Base-by-base conservation (phyloP, 1,140 invertebrate genomes). In the Dolichoris vasculosae region DNA sequence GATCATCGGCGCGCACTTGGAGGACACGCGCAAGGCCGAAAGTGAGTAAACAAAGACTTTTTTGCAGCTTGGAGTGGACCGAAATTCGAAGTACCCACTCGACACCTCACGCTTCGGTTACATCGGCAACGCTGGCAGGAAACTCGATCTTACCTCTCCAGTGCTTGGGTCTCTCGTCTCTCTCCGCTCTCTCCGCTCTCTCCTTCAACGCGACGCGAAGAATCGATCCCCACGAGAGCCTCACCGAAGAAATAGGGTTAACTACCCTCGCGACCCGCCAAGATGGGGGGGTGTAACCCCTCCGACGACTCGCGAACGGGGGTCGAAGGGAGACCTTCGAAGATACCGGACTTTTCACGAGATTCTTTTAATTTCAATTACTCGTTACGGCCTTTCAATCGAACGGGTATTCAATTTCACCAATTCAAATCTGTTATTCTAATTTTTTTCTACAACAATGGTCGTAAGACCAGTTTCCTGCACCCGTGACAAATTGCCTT, bases 71-170 rank as follows among this genome's bases (percentile, higher is more conserved):
- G 7, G 82, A 83, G 84, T 69, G 80, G 86, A 83, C 87, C 85
- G 87, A 89, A 86, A 88, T 90, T 89, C 89, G 85, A 84, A 90
- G 90, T 76, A 87, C 86, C 86, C 83, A 88, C 89, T 90, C 88
- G 88, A 89, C 89, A 89, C 87, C 89, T 90, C 89, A 88, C 85
- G 88, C 84, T 78, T 69, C 78, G 64, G 40, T 82, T n/a, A 11
- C 43, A 46, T 43, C 51, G 13, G 73, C 82, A 64, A 55, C 2
- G 23, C 26, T 32, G 67, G 69, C 43, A 46, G 82, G 89, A 88
- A 90, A 90, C 87, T 85, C 86, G 89, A 90, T 90, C 89, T 87
- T 76, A 69, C 2, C 77, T 51, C 38, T 17, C 67, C 35, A 40
- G n/a, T n/a, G n/a, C n/a, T n/a, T n/a, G n/a, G n/a, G n/a, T n/a